Percentiles rank a stretch among this genome's conserved stretches.
These are phyloP conservation scores for Trichogramma dendrolimi DNA, from an alignment of 2,888 invertebrate genomes.

Conservation along the genomic window DNA sequence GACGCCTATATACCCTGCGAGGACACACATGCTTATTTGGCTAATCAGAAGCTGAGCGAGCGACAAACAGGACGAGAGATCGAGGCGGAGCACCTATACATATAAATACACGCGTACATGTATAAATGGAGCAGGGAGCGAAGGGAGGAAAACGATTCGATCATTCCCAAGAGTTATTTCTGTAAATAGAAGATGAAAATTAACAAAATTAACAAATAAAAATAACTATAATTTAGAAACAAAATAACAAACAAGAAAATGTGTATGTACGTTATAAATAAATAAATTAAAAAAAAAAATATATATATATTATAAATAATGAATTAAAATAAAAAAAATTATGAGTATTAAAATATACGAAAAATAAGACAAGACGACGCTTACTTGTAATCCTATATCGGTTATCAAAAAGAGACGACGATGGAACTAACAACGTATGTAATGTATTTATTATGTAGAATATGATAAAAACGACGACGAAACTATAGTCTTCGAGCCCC, in stretches of 20 bases:
- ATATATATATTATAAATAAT: constrained; percentile 23
- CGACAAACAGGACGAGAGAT: constrained; percentile 18
- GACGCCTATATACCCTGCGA: no score
- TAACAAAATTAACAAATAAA: constrained; percentile 20
- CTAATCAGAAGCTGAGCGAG: constrained; percentile 26
- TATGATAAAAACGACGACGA: no score
- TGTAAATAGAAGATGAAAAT: constrained; percentile 44
- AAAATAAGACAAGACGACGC: no score
- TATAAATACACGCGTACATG: not conserved
- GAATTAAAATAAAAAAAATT: no score
- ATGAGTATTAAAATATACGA: no score
- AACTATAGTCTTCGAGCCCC: no score
- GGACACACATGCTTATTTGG: constrained; percentile 37
- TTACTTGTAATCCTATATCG: no score
- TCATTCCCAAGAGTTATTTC: constrained; percentile 38
- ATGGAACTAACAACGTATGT: no score
- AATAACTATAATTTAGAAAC: not conserved
- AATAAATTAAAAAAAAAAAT: constrained; percentile 39
- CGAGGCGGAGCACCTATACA: not conserved
- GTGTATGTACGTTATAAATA: constrained; percentile 40
- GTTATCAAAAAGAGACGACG: no score
- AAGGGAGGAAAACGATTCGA: no score
- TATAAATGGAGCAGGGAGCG: no score
- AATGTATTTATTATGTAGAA: no score
- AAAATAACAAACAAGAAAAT: constrained; percentile 21